Evolutionary conservation across 2,797 vertebrate genomes (phyloP).

Genomic region (Mareca penelope): DNA sequence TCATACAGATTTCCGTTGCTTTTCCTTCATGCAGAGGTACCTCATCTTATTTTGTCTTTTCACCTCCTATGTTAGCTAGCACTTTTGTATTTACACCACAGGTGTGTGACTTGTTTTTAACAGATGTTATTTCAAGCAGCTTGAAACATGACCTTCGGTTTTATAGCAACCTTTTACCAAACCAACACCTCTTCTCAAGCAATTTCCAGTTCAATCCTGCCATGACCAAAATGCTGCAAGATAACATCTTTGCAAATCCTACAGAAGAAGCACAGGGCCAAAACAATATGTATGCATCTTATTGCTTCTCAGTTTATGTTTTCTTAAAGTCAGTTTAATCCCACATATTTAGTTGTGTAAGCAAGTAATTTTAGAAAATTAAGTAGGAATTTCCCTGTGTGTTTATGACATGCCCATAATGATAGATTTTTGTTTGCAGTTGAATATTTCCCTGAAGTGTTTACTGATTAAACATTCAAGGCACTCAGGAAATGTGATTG

Average conservation of each 20-base stretch:
- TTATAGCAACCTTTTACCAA: conserved; percentile 58
- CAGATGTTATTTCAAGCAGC: neutral
- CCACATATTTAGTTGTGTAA: conserved; percentile 37
- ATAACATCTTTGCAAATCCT: conserved; percentile 58
- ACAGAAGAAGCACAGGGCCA: conserved; percentile 1
- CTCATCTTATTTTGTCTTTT: neutral
- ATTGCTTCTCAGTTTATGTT: neutral
- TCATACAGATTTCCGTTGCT: neutral
- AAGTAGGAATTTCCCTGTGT: conserved; percentile 63
- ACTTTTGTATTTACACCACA: neutral
- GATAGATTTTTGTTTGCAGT: conserved; percentile 52
- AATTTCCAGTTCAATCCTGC: conserved; percentile 64
- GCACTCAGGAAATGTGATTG: conserved; percentile 31
- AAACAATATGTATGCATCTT: neutral
- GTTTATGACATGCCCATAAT: conserved; percentile 19
- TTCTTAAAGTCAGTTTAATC: conserved; percentile 42
- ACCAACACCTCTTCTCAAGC: conserved; percentile 9
- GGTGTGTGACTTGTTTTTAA: neutral
- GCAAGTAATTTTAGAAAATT: conserved; percentile 62
- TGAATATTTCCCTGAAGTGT: conserved; percentile 59
- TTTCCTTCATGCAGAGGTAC: neutral
- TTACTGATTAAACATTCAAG: conserved; percentile 36
- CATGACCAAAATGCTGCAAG: conserved; percentile 1
- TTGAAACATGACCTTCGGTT: conserved; percentile 9
- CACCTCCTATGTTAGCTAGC: neutral